Evolutionary conservation across 2,888 invertebrate genomes (phyloP).

Genomic region (Drosophila crucigera): DNA sequence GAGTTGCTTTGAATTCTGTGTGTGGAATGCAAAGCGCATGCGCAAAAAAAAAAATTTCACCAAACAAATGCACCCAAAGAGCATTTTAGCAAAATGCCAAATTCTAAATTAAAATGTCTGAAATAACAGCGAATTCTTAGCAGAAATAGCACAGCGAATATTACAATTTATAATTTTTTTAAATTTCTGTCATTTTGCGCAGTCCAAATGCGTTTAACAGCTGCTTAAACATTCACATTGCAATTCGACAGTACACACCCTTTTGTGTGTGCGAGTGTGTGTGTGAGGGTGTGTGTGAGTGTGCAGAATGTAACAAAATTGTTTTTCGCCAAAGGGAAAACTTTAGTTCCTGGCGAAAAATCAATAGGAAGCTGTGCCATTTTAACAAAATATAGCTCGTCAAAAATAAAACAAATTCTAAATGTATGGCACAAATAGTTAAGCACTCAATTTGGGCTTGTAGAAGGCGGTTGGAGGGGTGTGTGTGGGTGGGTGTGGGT

Average conservation of each 20-base stretch:
- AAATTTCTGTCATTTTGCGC: not conserved
- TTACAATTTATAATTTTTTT: not conserved
- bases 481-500: conserved; percentile 16
- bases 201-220: not conserved
- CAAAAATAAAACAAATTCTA: not conserved
- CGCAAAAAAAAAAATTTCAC: conserved; percentile 73
- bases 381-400: conserved; percentile 6
- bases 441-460: not conserved
- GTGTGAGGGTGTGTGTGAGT: conserved; percentile 27
- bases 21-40: conserved; percentile 61
- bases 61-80: conserved; percentile 47
- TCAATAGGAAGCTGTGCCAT: conserved; percentile 66
- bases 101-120: conserved; percentile 62
- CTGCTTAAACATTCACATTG: conserved; percentile 16
- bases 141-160: not conserved
- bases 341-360: conserved; percentile 59
- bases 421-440: not conserved
- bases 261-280: conserved; percentile 37
- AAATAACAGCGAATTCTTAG: not conserved
- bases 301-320: conserved; percentile 57
- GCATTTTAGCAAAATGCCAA: conserved; percentile 35
- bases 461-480: not conserved
- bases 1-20: conserved; percentile 68
- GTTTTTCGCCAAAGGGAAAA: conserved; percentile 46
- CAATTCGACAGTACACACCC: conserved; percentile 47